Evolutionary conservation across 2,113 vertebrate species (phyloP), one percentile per base, ranked within the genome.

Genomic region (Pyrgilauda ruficollis): DNA sequence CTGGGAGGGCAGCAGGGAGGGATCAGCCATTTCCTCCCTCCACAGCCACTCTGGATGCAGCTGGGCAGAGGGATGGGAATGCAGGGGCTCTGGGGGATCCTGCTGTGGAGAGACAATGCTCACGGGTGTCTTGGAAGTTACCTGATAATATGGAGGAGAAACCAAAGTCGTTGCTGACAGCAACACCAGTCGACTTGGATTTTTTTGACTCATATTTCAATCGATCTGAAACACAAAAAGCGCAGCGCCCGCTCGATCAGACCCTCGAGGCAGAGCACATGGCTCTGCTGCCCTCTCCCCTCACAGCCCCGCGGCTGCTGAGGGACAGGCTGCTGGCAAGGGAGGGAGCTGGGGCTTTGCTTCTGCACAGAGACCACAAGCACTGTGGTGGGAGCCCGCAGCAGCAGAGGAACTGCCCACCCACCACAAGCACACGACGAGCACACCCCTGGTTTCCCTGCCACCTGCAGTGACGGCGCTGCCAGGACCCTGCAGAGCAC

Each of bases 181-280:
- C 98, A 90, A 94, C 97, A 41, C 98, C 98, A 97, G 69, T 97
- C 35, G 98, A 98, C 97, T 98, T 99, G 96, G 98, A 99, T 98
- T 99, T 99, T 98, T 99, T 99, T 85, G 99, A 99, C 96, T 99
- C 99, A 24, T 99, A 99, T 98, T 99, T 99, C 98, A 99, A 97
- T 92, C 99, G 99, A 98, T 99, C 99, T 99, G 98, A 96, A 99
- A 98, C 97, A 97, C 91, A 97, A 94, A 82, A 98, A 76, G 59
- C 49, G 23, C n/a, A 3, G 59, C 0, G 1, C 35, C 41, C 0
- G 6, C 70, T 92, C 16, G 1, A 49, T 94, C 67, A 50, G 88
- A 13, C 13, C 67, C 78, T 20, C 3, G 1, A 37, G 87, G 84
- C 87, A 85, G 70, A 21, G 1, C 49, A 20, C 2, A 1, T 1